Conservation (phyloP, 2,797 vertebrate species). For the Percopsis omiscomaycus region DNA sequence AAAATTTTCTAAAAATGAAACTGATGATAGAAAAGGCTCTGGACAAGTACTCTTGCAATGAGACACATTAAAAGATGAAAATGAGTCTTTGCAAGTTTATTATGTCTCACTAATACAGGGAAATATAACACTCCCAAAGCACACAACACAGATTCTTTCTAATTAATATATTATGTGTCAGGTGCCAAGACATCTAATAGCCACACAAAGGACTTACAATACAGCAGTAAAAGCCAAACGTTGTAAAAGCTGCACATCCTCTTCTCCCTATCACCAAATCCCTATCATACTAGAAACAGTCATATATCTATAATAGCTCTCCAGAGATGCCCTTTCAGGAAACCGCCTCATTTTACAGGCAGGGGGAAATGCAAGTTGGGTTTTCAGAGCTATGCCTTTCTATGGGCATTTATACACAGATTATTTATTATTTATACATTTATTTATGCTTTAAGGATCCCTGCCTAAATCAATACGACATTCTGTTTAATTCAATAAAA, state of each 20-base stretch:
- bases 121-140: slow-evolving; percentile 12
- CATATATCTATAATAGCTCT: not conserved
- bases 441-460: slow-evolving; percentile 27
- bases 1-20: slow-evolving; percentile 44
- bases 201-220: slow-evolving; percentile 27
- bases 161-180: slow-evolving; percentile 44
- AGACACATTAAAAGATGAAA: slow-evolving; percentile 20
- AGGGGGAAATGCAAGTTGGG: slow-evolving; percentile 13
- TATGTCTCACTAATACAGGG: slow-evolving; percentile 12
- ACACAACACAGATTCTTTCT: slow-evolving; percentile 44
- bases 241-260: slow-evolving; percentile 23
- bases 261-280: slow-evolving; percentile 23
- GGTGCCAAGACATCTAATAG: slow-evolving; percentile 28
- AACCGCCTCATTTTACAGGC: not conserved
- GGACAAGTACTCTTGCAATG: slow-evolving; percentile 16
- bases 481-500: slow-evolving; percentile 28
- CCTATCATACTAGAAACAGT: slow-evolving; percentile 10
- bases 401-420: not conserved
- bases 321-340: not conserved
- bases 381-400: not conserved
- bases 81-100: slow-evolving; percentile 24
- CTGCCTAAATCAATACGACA: slow-evolving; percentile 8
- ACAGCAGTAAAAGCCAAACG: slow-evolving; percentile 21
- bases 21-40: slow-evolving; percentile 30
- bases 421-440: slow-evolving; percentile 5